These are phyloP conservation scores for Uromys caudimaculatus DNA, from an alignment of 2,797 vertebrate genomes.

Conservation along the genomic window DNA sequence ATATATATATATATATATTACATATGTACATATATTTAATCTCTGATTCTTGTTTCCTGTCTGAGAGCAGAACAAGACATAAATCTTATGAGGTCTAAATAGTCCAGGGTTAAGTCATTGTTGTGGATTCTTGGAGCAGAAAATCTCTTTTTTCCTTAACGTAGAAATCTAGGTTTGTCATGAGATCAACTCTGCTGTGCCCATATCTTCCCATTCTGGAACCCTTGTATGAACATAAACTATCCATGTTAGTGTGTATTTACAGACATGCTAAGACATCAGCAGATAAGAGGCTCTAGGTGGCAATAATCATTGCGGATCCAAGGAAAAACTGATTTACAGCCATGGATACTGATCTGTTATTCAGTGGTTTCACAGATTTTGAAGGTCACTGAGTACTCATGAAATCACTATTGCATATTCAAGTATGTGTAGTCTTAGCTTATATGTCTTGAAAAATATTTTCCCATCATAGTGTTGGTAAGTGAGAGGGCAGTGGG, in stretches of 20 bases:
- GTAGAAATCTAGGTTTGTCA: not conserved
- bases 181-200: not conserved
- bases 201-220: not conserved
- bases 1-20: no score
- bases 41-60: not conserved
- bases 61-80: not conserved
- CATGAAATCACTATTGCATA: not conserved
- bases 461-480: not conserved
- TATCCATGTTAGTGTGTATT: not conserved
- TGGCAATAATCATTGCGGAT: not conserved
- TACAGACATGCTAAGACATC: not conserved
- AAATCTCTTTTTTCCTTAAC: slow-evolving; percentile 9
- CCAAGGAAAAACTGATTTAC: not conserved
- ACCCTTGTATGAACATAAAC: not conserved
- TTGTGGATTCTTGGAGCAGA: not conserved
- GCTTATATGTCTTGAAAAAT: not conserved
- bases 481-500: not conserved
- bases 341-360: not conserved
- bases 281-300: not conserved
- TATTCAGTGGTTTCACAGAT: not conserved
- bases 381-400: not conserved
- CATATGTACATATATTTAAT: no score
- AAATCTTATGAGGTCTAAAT: not conserved
- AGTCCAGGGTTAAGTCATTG: not conserved
- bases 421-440: not conserved